phyloP scores from a whole-genome alignment of 1,140 invertebrate species.

The Halesus radiatus region DNA sequence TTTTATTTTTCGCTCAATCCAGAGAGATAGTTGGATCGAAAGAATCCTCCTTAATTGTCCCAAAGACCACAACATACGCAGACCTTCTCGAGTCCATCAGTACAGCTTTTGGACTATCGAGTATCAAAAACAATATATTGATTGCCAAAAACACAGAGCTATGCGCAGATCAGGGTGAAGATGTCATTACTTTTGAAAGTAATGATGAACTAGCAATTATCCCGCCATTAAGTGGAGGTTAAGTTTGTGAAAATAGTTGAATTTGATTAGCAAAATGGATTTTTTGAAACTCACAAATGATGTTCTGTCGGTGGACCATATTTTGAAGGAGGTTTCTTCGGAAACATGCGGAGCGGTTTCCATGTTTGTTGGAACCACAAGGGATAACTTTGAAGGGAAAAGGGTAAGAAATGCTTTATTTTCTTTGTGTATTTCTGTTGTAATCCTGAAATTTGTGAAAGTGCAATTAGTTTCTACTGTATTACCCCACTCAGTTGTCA shows the following conservation, averaged over 20 bases:
- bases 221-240: slow-evolving; percentile 90
- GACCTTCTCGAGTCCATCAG: slow-evolving; percentile 75
- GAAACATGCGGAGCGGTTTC: slow-evolving; percentile 89
- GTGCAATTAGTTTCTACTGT: too few relatives aligned
- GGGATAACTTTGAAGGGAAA: slow-evolving; percentile 91
- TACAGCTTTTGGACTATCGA: slow-evolving; percentile 74
- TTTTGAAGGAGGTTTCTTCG: slow-evolving; percentile 77
- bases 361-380: slow-evolving; percentile 91
- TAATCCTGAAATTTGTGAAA: not conserved
- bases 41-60: slow-evolving; percentile 70
- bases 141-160: slow-evolving; percentile 88
- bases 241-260: slow-evolving; percentile 55
- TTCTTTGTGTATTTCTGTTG: not conserved
- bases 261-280: slow-evolving; percentile 67
- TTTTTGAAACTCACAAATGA: slow-evolving; percentile 78
- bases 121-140: slow-evolving; percentile 80
- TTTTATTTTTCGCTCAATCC: slow-evolving; percentile 91
- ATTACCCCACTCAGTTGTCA: too few relatives aligned
- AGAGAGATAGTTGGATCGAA: slow-evolving; percentile 81
- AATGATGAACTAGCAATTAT: slow-evolving; percentile 88
- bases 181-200: slow-evolving; percentile 70
- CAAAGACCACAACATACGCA: slow-evolving; percentile 66
- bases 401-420: slow-evolving; percentile 68
- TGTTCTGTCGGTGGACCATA: slow-evolving; percentile 78
- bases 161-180: slow-evolving; percentile 69